These are phyloP conservation scores for Scartelaos histophorus DNA, from an alignment of 2,113 vertebrate species.

Conservation along the genomic window DNA sequence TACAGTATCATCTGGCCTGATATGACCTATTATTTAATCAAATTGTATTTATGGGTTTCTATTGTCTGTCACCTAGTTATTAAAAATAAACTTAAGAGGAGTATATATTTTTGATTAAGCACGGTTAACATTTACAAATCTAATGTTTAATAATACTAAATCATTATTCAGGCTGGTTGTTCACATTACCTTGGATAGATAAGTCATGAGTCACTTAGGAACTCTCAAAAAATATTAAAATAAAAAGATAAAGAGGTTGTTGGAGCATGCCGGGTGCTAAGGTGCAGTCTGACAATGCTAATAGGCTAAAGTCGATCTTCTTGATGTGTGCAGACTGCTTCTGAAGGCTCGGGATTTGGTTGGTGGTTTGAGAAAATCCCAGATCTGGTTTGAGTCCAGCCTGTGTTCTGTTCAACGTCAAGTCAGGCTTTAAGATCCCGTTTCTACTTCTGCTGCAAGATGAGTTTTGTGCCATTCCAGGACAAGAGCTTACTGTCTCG, in stretches of 20 bases:
- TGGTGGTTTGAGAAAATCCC: constrained; percentile 35
- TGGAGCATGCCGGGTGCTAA: background rate
- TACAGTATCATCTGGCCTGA: background rate
- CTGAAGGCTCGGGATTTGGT: constrained; percentile 23
- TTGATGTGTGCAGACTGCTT: constrained; percentile 35
- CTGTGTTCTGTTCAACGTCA: constrained; percentile 65
- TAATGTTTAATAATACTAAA: too few species aligned
- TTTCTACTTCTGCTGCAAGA: constrained; percentile 27
- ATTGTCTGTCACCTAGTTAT: too few species aligned
- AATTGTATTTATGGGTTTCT: background rate
- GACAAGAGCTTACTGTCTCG: background rate
- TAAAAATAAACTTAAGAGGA: too few species aligned
- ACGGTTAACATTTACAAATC: too few species aligned
- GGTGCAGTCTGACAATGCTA: background rate
- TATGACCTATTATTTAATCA: background rate
- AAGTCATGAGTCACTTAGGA: too few species aligned
- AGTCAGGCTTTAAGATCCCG: constrained; percentile 31
- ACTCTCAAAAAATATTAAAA: too few species aligned
- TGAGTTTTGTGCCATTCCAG: background rate
- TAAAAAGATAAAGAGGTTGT: too few species aligned
- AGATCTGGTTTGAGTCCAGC: constrained; percentile 53
- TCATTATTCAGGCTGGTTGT: too few species aligned
- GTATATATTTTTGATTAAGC: too few species aligned
- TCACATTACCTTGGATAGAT: too few species aligned
- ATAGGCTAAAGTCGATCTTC: constrained; percentile 9